These are phyloP conservation scores for Callyntrura guangdongensis DNA, from an alignment of 2,888 invertebrate species.

Conservation along the genomic window DNA sequence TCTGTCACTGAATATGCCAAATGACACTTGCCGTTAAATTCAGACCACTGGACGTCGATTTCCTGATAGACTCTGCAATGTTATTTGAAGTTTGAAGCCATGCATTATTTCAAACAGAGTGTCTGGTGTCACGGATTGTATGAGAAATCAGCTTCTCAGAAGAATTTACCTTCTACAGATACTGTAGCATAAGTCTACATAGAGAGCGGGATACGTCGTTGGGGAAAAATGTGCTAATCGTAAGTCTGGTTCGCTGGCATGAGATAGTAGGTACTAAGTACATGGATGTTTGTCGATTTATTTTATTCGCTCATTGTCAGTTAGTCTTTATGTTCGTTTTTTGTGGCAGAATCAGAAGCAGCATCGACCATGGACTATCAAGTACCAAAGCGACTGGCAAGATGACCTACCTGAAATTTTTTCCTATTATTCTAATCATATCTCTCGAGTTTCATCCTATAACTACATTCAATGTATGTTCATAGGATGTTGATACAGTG, in stretches of 20 bases:
- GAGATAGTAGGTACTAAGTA: not conserved
- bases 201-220: too few relatives aligned
- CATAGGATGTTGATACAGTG: not conserved
- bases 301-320: not conserved
- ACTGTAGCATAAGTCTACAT: too few relatives aligned
- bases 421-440: conserved; percentile 22
- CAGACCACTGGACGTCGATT: too few relatives aligned
- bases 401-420: conserved; percentile 74
- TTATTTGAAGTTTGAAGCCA: too few relatives aligned
- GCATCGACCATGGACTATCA: not conserved
- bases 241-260: not conserved
- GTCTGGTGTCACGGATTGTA: too few relatives aligned
- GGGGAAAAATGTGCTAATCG: too few relatives aligned
- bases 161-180: too few relatives aligned
- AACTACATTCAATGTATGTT: not conserved
- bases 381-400: conserved; percentile 62
- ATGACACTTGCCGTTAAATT: too few relatives aligned
- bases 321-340: conserved; percentile 2
- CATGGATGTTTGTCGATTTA: not conserved
- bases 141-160: too few relatives aligned
- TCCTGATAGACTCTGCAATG: too few relatives aligned
- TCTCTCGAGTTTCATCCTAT: not conserved
- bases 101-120: too few relatives aligned
- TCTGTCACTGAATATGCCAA: too few relatives aligned
- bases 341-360: not conserved